Evolutionary conservation across 1,140 invertebrate genomes (phyloP).

Genomic region (Pogonognathellus flavescens): DNA sequence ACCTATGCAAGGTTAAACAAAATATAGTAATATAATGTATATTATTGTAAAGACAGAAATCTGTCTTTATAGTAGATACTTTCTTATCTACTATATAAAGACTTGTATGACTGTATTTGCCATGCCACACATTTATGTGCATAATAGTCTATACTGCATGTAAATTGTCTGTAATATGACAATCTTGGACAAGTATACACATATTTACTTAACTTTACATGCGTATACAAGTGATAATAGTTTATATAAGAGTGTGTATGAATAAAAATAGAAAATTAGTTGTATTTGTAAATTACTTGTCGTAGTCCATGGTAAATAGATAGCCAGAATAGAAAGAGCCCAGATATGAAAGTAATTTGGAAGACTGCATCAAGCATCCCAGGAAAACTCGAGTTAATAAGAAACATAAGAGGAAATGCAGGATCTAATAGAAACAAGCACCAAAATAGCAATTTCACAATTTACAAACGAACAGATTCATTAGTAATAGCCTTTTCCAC

Average conservation of each 20-base stretch:
- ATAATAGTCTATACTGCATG: neutral
- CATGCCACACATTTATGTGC: neutral
- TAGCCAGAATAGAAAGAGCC: constrained; percentile 92
- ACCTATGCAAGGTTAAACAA: constrained; percentile 76
- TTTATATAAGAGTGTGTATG: too few species aligned
- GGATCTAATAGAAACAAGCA: constrained; percentile 80
- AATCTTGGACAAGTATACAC: neutral
- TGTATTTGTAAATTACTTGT: constrained; percentile 77
- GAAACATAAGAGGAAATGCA: constrained; percentile 89
- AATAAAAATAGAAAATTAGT: constrained; percentile 9
- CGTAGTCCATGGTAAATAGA: constrained; percentile 94
- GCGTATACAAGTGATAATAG: neutral
- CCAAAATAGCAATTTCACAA: constrained; percentile 13
- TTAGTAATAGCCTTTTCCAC: constrained; percentile 8
- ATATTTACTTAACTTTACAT: neutral
- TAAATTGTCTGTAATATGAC: neutral
- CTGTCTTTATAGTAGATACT: neutral
- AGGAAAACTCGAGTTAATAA: constrained; percentile 90
- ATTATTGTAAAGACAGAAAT: neutral
- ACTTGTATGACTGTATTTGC: constrained; percentile 7
- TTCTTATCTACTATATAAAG: neutral
- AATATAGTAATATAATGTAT: neutral
- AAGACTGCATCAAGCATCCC: constrained; percentile 90
- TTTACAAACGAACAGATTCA: neutral
- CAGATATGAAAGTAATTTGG: constrained; percentile 90